A percentile compares a stretch with the other conserved stretches of the same genome.
phyloP scores from a whole-genome alignment of 2,113 vertebrate species.

The Hippocampus mohnikei region DNA sequence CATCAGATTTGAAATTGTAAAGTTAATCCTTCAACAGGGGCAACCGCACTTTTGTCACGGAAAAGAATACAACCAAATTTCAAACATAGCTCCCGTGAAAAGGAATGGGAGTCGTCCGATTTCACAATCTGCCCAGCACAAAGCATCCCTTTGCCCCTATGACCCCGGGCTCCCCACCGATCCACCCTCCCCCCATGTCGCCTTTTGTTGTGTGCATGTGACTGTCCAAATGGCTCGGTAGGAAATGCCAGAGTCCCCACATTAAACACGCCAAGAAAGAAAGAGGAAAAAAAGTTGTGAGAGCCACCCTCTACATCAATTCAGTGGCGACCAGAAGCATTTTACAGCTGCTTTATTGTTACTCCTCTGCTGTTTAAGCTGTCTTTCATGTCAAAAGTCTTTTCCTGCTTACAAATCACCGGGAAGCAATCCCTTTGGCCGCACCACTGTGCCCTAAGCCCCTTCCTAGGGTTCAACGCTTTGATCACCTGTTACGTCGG shows the following conservation, averaged over 20 bases:
- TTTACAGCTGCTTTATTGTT: conserved; percentile 82
- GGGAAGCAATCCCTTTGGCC: conserved; percentile 79
- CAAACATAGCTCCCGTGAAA: conserved; percentile 53
- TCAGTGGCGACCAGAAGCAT: conserved; percentile 63
- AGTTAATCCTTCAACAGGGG: conserved; percentile 50
- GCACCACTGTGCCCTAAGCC: conserved; percentile 74
- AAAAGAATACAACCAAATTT: conserved; percentile 55
- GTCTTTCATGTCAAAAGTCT: conserved; percentile 90
- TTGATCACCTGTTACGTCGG: conserved; percentile 85
- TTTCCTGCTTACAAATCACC: conserved; percentile 88
- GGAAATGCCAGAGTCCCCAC: conserved; percentile 62
- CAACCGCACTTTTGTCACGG: conserved; percentile 55
- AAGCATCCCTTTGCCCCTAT: conserved; percentile 63
- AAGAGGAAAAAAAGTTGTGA: conserved; percentile 61
- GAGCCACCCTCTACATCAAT: conserved; percentile 63
- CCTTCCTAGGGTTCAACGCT: conserved; percentile 73
- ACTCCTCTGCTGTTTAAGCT: conserved; percentile 81
- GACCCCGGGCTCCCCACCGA: conserved; percentile 53
- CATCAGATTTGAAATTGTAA: conserved; percentile 56
- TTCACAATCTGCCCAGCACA: conserved; percentile 64
- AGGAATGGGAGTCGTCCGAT: conserved; percentile 59
- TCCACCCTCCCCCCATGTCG: conserved; percentile 56
- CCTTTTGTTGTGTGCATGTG: conserved; percentile 69
- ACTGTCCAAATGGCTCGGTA: conserved; percentile 63
- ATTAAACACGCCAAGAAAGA: background rate